Evolutionary conservation across 1,140 invertebrate species (phyloP).

Genomic region (Cydia fagiglandana): DNA sequence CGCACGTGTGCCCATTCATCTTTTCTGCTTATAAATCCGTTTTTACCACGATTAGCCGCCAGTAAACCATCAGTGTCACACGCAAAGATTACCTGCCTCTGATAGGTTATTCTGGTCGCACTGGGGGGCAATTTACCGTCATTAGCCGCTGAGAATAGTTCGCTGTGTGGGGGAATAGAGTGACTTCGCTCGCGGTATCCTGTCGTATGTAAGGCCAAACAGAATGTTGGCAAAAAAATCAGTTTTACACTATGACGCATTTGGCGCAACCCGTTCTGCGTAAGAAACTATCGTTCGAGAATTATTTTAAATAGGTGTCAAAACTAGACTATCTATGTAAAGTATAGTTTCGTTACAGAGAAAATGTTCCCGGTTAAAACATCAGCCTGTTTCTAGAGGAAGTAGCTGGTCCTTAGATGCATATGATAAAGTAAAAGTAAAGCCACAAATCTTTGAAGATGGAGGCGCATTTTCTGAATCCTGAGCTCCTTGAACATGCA

Average conservation of each 20-base stretch:
- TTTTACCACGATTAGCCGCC: not conserved
- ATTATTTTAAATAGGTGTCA: conserved; percentile 17
- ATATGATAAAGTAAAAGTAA: no score
- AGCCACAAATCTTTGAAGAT: no score
- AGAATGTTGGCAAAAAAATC: conserved; percentile 23
- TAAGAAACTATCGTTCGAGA: conserved; percentile 19
- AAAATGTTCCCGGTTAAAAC: not conserved
- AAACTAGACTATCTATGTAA: not conserved
- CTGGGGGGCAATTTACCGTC: conserved; percentile 61
- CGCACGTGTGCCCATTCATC: no score
- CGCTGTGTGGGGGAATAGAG: conserved; percentile 58
- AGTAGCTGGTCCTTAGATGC: not conserved
- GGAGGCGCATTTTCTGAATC: no score
- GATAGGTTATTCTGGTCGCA: conserved; percentile 52
- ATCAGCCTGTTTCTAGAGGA: not conserved
- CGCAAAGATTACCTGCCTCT: conserved; percentile 46
- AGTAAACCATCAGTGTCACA: conserved; percentile 39
- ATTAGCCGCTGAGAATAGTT: conserved; percentile 60
- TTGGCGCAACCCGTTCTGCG: conserved; percentile 37
- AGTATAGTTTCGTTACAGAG: not conserved
- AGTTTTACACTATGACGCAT: conserved; percentile 39
- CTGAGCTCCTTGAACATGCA: no score
- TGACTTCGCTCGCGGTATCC: conserved; percentile 55
- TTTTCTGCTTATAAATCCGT: conserved; percentile 10
- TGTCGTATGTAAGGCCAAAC: conserved; percentile 41